Conservation (phyloP, 2,888 invertebrate genomes). For the Lasioglossum figueresi region DNA sequence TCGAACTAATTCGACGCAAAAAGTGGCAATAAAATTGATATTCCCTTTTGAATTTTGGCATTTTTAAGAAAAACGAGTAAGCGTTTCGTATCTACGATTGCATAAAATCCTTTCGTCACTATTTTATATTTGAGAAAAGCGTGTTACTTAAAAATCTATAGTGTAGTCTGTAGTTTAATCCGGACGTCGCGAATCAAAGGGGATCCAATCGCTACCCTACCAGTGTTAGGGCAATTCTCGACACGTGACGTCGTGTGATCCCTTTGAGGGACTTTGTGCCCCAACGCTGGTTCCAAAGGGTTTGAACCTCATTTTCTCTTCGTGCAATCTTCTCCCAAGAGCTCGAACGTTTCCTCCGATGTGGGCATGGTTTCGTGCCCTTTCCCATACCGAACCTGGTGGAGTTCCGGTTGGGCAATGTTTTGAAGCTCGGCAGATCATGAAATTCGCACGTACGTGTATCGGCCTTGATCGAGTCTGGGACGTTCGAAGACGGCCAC, state of each 20-base stretch:
- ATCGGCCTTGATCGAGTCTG: conserved; percentile 59
- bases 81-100: no score
- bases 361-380: background rate
- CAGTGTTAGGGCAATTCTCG: no score
- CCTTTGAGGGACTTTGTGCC: background rate
- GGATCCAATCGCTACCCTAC: background rate
- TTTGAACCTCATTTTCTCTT: background rate
- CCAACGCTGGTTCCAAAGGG: background rate
- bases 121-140: background rate
- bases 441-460: conserved; percentile 33
- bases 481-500: conserved; percentile 55
- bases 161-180: background rate
- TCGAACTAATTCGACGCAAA: background rate
- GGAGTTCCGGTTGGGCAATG: conserved; percentile 43
- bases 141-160: background rate
- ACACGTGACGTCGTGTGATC: background rate
- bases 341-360: background rate
- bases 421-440: conserved; percentile 45
- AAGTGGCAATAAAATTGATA: background rate
- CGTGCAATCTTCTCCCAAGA: background rate
- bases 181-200: background rate
- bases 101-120: no score
- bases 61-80: background rate
- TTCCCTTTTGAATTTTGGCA: background rate
- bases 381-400: conserved; percentile 12